Conservation (phyloP, 2,888 invertebrate genomes). For the Cantharis nigra region DNA sequence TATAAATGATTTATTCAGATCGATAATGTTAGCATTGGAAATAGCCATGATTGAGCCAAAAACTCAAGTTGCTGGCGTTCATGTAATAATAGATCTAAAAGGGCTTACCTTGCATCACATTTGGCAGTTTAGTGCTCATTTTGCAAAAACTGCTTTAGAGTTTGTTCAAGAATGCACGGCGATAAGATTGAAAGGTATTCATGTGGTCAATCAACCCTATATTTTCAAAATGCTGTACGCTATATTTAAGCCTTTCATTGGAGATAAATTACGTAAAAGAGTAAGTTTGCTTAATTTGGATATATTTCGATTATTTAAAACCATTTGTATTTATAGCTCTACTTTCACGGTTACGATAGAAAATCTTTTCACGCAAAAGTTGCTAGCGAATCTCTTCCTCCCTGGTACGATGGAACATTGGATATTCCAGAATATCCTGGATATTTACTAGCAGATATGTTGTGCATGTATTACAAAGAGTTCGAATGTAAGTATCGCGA, state of each 20-base stretch:
- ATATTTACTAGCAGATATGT: constrained; percentile 67
- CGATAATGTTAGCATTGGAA: constrained; percentile 71
- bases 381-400: constrained; percentile 63
- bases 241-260: constrained; percentile 85
- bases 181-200: constrained; percentile 80
- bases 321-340: constrained; percentile 57
- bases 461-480: constrained; percentile 67
- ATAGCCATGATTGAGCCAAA: constrained; percentile 78
- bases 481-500: constrained; percentile 64
- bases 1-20: constrained; percentile 70
- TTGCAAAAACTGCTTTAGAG: constrained; percentile 72
- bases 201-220: constrained; percentile 85
- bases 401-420: constrained; percentile 69
- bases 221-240: constrained; percentile 86
- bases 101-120: constrained; percentile 75
- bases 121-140: constrained; percentile 76
- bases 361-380: constrained; percentile 65
- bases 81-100: constrained; percentile 76
- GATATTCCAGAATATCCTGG: constrained; percentile 68
- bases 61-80: constrained; percentile 77
- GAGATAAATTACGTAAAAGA: constrained; percentile 79
- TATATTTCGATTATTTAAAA: neutral
- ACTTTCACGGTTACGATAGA: constrained; percentile 74
- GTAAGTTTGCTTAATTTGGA: constrained; percentile 54
- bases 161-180: constrained; percentile 84